Base-by-base conservation (phyloP, 1,140 invertebrate species). In the Helicoverpa zea region DNA sequence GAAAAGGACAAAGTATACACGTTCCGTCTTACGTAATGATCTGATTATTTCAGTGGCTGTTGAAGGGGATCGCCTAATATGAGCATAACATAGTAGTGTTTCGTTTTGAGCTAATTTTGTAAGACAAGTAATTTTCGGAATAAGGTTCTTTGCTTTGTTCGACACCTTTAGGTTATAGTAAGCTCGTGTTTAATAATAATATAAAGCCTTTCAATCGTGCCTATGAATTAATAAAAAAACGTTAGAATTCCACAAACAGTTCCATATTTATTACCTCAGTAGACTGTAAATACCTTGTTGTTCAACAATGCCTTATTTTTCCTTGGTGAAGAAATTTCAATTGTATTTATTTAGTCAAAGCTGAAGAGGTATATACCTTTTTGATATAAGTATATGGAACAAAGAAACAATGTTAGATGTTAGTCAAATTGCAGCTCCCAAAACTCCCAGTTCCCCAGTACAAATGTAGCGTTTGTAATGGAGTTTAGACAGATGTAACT, bases 1-100 rank as follows among this genome's bases (percentile, higher is more conserved):
- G 58, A 75, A 83, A 77, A 77, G 70, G 79, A 75, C 74, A 18
- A 23, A 59, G 80, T 73, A 68, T 49, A 81, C 74, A 76, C 80
- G 83, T 77, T 81, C 59, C 63, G 80, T 84, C 81, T 80, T 61
- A 83, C 83, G 77, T 83, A 83, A 85, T 82, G 81, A 85, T 75
- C 79, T 54, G 79, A 81, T 85, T 83, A 81, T 81, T 79, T 76
- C 56, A 52, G n/a, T 16, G 52, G 61, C 59, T 82, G 83, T 75
- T 81, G 74, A 80, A 75, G 80, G 70, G 61, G 70, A 79, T 76
- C 58, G 30, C 73, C 43, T 73, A 66, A 81, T 84, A 76, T 83
- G 81, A 77, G 70, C 72, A 68, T 75, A 35, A 52, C 66, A 23
- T 75, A 63, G 54, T 18, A 43, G 52, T 68, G 23, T 79, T 79